A percentile compares a stretch with the other conserved stretches of the same genome.
phyloP scores from a whole-genome alignment of 1,140 invertebrate genomes.

The Nasonia vitripennis region DNA sequence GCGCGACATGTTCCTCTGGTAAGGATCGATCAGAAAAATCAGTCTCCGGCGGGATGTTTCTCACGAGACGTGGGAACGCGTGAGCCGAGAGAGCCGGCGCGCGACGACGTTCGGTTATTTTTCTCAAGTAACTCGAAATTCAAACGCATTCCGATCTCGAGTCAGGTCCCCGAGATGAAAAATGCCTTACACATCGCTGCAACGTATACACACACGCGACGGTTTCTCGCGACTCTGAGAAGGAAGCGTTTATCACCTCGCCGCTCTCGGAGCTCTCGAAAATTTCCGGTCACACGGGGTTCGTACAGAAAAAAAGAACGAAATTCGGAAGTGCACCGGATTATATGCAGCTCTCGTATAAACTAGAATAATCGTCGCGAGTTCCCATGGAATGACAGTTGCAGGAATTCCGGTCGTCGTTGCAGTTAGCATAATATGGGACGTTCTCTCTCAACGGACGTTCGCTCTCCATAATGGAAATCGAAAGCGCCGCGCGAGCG shows the following conservation, averaged over 20 bases:
- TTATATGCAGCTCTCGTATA: background rate
- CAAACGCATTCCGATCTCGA: conserved; percentile 42
- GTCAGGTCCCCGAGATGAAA: conserved; percentile 16
- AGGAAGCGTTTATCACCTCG: background rate
- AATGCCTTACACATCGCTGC: background rate
- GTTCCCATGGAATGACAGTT: conserved; percentile 15
- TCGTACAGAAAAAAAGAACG: background rate
- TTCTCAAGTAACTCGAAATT: conserved; percentile 45
- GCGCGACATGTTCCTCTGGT: conserved; percentile 56
- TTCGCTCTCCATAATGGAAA: background rate
- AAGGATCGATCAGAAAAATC: conserved; percentile 54
- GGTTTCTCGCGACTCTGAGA: background rate
- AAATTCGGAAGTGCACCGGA: conserved; percentile 7
- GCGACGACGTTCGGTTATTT: conserved; percentile 36
- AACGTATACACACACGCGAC: background rate
- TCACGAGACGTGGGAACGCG: conserved; percentile 64
- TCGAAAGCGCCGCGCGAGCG: background rate
- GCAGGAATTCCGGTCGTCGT: conserved; percentile 4
- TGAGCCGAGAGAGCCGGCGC: conserved; percentile 41
- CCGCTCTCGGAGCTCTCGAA: background rate
- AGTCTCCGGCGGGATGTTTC: conserved; percentile 57
- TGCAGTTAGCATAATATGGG: background rate
- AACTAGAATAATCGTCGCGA: background rate
- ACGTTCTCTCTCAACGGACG: background rate
- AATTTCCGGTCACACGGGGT: background rate